phyloP scores from a whole-genome alignment of 2,113 vertebrate species.

The Poeciliopsis occidentalis region DNA sequence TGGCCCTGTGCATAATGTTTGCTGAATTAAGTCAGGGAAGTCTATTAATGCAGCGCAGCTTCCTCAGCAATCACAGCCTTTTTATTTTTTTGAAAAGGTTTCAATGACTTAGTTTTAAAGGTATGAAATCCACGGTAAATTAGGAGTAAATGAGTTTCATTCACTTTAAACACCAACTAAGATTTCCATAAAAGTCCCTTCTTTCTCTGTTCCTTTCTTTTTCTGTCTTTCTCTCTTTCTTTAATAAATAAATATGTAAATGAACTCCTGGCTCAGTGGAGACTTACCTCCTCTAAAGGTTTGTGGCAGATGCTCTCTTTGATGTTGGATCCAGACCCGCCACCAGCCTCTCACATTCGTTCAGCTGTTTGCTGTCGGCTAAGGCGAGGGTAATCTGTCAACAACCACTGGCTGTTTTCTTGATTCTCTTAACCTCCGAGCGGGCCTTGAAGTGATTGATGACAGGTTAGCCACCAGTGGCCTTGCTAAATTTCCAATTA shows the following conservation, averaged over 20 bases:
- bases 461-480: conserved; percentile 77
- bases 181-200: not conserved
- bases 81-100: not conserved
- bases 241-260: not conserved
- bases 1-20: conserved; percentile 59
- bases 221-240: not conserved
- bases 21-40: conserved; percentile 54
- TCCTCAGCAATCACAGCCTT: conserved; percentile 16
- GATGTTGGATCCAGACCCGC: conserved; percentile 35
- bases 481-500: conserved; percentile 78
- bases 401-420: conserved; percentile 49
- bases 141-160: not conserved
- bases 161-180: not conserved
- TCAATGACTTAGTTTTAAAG: not conserved
- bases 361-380: conserved; percentile 46
- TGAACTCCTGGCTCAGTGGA: not conserved
- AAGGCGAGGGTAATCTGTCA: conserved; percentile 73
- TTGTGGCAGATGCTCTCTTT: conserved; percentile 17
- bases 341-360: conserved; percentile 41
- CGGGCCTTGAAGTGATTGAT: conserved; percentile 79
- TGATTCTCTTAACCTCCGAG: conserved; percentile 43
- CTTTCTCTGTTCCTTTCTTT: not conserved
- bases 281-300: conserved; percentile 13
- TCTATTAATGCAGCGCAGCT: conserved; percentile 41
- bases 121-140: not conserved